Conservation (phyloP, 1,140 invertebrate genomes). For the Holcopasites calliopsidis region DNA sequence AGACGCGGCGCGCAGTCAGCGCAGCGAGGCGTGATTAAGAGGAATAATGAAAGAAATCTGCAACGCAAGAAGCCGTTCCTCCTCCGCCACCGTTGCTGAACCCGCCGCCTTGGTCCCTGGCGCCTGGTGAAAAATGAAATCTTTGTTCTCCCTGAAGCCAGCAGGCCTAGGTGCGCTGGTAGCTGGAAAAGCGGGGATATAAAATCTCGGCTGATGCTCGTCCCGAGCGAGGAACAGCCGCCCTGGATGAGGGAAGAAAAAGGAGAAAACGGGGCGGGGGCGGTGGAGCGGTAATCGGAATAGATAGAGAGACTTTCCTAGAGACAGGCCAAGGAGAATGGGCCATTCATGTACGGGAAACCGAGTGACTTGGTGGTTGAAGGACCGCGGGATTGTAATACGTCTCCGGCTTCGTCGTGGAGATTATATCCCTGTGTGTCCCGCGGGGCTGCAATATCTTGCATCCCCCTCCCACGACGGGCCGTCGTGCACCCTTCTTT, state of each 20-base stretch:
- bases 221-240: constrained; percentile 44
- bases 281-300: constrained; percentile 70
- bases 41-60: constrained; percentile 63
- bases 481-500: constrained; percentile 42
- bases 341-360: constrained; percentile 74
- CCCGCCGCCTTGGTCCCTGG: constrained; percentile 47
- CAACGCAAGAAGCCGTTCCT: constrained; percentile 55
- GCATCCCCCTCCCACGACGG: constrained; percentile 71
- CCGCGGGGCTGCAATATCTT: constrained; percentile 80
- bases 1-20: constrained; percentile 54
- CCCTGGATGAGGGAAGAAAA: neutral
- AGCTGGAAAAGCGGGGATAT: constrained; percentile 51
- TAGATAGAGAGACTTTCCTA: constrained; percentile 76
- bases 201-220: constrained; percentile 60
- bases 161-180: constrained; percentile 38
- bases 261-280: constrained; percentile 12
- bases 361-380: constrained; percentile 70
- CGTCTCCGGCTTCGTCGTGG: constrained; percentile 75
- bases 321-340: constrained; percentile 78
- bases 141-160: constrained; percentile 69
- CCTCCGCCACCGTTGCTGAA: constrained; percentile 31
- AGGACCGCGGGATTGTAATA: constrained; percentile 77
- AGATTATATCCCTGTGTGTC: constrained; percentile 78
- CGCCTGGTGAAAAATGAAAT: constrained; percentile 67
- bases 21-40: constrained; percentile 54